Conservation (phyloP, 2,797 vertebrate genomes). For the Tauraco hartlaubi region DNA sequence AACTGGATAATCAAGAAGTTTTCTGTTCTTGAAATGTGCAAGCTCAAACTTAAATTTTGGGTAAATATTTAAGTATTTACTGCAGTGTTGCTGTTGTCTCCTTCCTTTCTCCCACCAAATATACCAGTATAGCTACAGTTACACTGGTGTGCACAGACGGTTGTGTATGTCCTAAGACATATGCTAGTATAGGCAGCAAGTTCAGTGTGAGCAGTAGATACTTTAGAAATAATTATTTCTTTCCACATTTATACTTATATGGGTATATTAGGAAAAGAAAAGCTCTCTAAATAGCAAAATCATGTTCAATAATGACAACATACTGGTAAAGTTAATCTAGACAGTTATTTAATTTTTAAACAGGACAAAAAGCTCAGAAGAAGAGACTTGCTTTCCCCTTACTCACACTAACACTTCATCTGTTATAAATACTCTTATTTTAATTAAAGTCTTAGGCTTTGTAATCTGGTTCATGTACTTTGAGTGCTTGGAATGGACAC, state of each 20-base stretch:
- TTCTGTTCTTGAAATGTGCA: neutral
- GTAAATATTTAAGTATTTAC: neutral
- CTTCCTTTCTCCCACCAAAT: neutral
- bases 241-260: neutral
- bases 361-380: neutral
- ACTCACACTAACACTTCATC: neutral
- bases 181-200: neutral
- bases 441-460: neutral
- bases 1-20: neutral
- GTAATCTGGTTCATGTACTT: neutral
- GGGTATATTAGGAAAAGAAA: neutral
- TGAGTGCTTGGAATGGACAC: neutral
- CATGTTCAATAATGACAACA: neutral
- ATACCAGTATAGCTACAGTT: neutral
- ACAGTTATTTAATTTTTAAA: neutral
- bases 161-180: neutral
- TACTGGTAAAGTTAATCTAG: neutral
- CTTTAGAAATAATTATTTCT: neutral
- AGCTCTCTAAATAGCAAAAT: neutral
- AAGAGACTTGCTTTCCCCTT: neutral
- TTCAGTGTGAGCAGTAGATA: neutral
- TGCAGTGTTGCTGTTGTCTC: neutral
- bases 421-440: neutral
- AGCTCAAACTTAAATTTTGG: neutral
- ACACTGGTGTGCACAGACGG: neutral